Evolutionary conservation across 1,140 invertebrate genomes (phyloP).

Genomic region (Xylocopa sonorina): DNA sequence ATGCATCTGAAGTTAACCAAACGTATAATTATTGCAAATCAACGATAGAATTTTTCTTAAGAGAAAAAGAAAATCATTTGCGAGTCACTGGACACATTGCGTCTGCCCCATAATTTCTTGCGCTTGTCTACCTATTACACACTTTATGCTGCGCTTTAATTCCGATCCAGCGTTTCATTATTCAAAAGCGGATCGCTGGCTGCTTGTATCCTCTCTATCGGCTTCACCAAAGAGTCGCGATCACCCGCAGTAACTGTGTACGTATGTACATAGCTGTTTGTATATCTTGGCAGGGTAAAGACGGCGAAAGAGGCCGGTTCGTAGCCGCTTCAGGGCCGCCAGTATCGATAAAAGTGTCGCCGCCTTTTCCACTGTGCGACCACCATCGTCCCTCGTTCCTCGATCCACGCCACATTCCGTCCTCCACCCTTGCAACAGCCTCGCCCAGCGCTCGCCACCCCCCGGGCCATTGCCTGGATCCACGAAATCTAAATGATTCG

Average conservation of each 20-base stretch:
- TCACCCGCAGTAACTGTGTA: background rate
- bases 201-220: conserved; percentile 25
- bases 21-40: too few species aligned
- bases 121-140: background rate
- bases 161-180: conserved; percentile 16
- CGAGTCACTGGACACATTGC: background rate
- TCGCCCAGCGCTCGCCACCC: conserved; percentile 7
- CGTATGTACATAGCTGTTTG: conserved; percentile 35
- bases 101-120: background rate
- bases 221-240: conserved; percentile 39
- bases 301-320: conserved; percentile 36
- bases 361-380: conserved; percentile 34
- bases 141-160: background rate
- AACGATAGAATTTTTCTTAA: too few species aligned
- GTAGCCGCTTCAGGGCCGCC: conserved; percentile 45
- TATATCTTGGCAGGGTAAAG: conserved; percentile 62
- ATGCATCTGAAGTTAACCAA: too few species aligned
- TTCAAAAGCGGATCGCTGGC: background rate
- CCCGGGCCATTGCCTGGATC: conserved; percentile 35
- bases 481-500: conserved; percentile 70
- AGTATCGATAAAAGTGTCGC: conserved; percentile 65
- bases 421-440: conserved; percentile 34
- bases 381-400: conserved; percentile 31
- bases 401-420: conserved; percentile 30
- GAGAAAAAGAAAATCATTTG: background rate